Evolutionary conservation across 1,140 invertebrate species (phyloP), one percentile per base, ranked within the genome.

Genomic region (Adelges cooleyi): DNA sequence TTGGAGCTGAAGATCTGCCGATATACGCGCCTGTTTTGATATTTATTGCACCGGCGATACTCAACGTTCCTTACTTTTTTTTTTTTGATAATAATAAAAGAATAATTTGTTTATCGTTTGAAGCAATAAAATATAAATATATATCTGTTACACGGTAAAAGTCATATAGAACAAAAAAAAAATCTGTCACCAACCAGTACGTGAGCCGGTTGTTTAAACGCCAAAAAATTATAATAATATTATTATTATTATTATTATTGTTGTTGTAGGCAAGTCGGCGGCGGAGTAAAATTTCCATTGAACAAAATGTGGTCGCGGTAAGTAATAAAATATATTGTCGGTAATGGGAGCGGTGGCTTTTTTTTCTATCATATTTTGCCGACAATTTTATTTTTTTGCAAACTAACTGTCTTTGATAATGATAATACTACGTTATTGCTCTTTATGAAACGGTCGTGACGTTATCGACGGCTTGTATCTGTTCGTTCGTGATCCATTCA

Each of bases 61-160:
- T 27, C 56, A n/a, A 62, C 56, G 56, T 62, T 62, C 33, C 42
- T 62, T 42, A 23, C 13, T 17, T 25, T 59, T 18, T 62, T 29
- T 62, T 48, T 62, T 48, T 48, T 46, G 46, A 62, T 62, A 62
- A 62, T 62, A 62, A 62, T 62, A 62, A 48, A 62, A 62, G 25
- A 62, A 48, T 62, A 62, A 62, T 62, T 62, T 62, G 56, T 62
- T 62, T 62, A 62, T 48, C 56, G 42, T 46, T 25, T 20, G 56
- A 62, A 33, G 56, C 56, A 62, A 62, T 62, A 62, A 62, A 62
- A 62, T 62, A 62, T 46, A 62, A 62, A 62, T 62, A 62, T 62
- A 62, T 33, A 59, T 46, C 36, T 11, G 29, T 10, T 33, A 53
- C 23, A 53, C 29, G 29, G 11, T 11, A 6, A 11, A 33, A 11